Base-by-base conservation (phyloP, 2,888 invertebrate species). In the Spicauda simplicius region DNA sequence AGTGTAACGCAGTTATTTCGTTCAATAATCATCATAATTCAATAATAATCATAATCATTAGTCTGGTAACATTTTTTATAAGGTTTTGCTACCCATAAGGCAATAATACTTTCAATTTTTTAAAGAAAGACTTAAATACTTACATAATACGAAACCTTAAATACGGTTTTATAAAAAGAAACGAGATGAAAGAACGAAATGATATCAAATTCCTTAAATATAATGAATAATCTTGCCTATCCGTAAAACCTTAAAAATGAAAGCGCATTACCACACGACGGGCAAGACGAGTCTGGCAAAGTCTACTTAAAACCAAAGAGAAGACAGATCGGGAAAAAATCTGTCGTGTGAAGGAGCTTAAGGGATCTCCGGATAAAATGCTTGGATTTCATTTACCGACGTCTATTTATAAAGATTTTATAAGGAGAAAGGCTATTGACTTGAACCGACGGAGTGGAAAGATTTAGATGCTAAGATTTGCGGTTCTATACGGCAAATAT, bases 361-460 rank as follows among this genome's bases (percentile, higher is more conserved):
- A 65, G 19, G 59, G 65, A 65, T 59, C 45, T 59, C 59, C 11
- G 59, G 54, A 65, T 59, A 59, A 59, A 65, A 65, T 59, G 54
- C 54, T 53, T 16, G 58, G 65, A 59, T 65, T 65, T 65, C 65
- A 65, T 65, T 59, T 65, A 58, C 53, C 59, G 59, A 54, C 65
- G 59, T 65, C 65, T 54, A 65, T 65, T 65, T 65, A 59, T 65
- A 65, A 65, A 59, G 65, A 59, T 65, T 64, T 65, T 65, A 65
- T 65, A 65, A 65, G 52, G 52, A 64, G 45, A 25, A 16, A 25
- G 25, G 65, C 57, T 65, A 65, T 65, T 65, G 65, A 65, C 65
- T 65, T 12, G 52, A 45, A 64, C 58, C 25, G 37, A 14, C 64
- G 41, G 59, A 59, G 54, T 53, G 54, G 59, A 59, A 59, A 59